Evolutionary conservation across 2,888 invertebrate species (phyloP).

Genomic region (Zelleria hepariella): DNA sequence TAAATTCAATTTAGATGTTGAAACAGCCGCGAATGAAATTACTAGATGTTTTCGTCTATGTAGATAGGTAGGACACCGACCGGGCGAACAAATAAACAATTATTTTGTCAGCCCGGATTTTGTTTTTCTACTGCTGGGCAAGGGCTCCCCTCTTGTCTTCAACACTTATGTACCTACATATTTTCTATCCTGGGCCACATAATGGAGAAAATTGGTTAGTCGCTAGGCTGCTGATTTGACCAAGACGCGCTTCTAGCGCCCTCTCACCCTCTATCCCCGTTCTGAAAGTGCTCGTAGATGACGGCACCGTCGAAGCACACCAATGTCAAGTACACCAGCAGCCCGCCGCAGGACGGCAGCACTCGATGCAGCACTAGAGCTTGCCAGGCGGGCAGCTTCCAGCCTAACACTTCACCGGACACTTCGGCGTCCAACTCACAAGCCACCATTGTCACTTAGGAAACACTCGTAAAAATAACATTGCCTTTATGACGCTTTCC

Average conservation of each 20-base stretch:
- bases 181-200: too few species aligned
- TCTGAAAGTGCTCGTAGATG: slow-evolving; percentile 74
- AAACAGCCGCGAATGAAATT: too few species aligned
- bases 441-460: slow-evolving; percentile 39
- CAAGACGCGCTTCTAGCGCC: neutral
- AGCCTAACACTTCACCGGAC: slow-evolving; percentile 52
- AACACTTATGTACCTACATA: too few species aligned
- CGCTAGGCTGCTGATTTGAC: too few species aligned
- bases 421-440: slow-evolving; percentile 57
- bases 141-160: too few species aligned
- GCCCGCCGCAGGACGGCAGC: slow-evolving; percentile 63
- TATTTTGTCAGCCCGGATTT: too few species aligned
- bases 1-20: too few species aligned
- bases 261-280: slow-evolving; percentile 69
- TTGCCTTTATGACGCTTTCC: neutral
- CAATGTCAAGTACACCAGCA: slow-evolving; percentile 76
- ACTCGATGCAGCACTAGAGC: slow-evolving; percentile 52
- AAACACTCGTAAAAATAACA: neutral
- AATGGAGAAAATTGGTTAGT: too few species aligned
- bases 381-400: slow-evolving; percentile 56
- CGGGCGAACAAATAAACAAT: too few species aligned
- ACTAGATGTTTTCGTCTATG: too few species aligned
- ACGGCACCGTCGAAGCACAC: slow-evolving; percentile 78
- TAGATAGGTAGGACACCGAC: too few species aligned
- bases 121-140: too few species aligned